Percentiles rank a stretch among this genome's conserved stretches.
phyloP scores from a whole-genome alignment of 2,888 invertebrate genomes.

The Byasa hedistus region DNA sequence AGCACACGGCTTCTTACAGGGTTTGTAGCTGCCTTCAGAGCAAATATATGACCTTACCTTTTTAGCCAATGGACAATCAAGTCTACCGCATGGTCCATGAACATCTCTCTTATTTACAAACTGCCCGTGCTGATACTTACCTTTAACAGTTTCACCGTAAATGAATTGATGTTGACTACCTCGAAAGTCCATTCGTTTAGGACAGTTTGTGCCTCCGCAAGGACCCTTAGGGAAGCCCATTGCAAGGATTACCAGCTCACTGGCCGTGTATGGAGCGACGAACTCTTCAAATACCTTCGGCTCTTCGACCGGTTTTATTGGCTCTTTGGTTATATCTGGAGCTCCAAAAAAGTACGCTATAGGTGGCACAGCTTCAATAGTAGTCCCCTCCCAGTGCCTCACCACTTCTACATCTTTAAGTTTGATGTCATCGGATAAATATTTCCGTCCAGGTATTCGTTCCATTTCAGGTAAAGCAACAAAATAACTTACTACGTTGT shows the following conservation, averaged over 20 bases:
- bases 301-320: constrained; percentile 56
- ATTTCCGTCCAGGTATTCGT: constrained; percentile 68
- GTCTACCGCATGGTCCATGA: constrained; percentile 71
- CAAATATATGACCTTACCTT: constrained; percentile 63
- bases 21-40: constrained; percentile 64
- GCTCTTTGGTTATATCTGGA: constrained; percentile 66
- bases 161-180: constrained; percentile 73
- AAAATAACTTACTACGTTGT: constrained; percentile 62
- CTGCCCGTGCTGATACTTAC: constrained; percentile 66
- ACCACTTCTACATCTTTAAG: constrained; percentile 71
- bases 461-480: constrained; percentile 72
- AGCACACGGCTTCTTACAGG: constrained; percentile 67
- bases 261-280: constrained; percentile 63
- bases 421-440: constrained; percentile 63
- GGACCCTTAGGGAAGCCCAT: constrained; percentile 77
- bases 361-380: constrained; percentile 63
- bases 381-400: constrained; percentile 71
- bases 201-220: constrained; percentile 74
- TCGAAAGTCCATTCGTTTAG: constrained; percentile 68
- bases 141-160: constrained; percentile 61
- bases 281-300: constrained; percentile 59
- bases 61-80: constrained; percentile 72
- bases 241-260: constrained; percentile 67
- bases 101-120: constrained; percentile 73
- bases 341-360: constrained; percentile 70